These are phyloP conservation scores for Antrozous pallidus DNA, from an alignment of 2,797 vertebrate species.

Conservation along the genomic window DNA sequence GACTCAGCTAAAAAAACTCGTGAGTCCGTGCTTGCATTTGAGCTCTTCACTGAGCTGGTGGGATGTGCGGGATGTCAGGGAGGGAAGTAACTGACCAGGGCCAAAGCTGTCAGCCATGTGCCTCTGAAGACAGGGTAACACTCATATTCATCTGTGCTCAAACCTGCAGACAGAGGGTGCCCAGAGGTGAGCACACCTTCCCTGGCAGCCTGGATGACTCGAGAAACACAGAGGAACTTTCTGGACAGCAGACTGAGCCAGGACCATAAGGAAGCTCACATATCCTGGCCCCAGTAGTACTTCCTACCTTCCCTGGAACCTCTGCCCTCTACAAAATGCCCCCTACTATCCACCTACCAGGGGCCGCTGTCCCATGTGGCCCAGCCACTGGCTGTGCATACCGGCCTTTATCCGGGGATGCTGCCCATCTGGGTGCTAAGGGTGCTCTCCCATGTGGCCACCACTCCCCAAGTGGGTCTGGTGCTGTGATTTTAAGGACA, in stretches of 20 bases:
- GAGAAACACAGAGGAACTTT: background rate
- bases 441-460: background rate
- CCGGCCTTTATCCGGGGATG: background rate
- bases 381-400: fast-evolving
- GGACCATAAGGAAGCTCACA: background rate
- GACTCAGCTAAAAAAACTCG: slow-evolving; percentile 96
- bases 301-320: background rate
- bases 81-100: background rate
- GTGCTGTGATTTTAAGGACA: background rate
- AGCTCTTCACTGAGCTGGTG: background rate
- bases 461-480: background rate
- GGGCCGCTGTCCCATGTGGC: background rate
- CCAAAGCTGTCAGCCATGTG: background rate
- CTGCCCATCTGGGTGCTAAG: background rate
- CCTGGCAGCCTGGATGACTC: background rate
- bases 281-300: background rate
- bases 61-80: too few species aligned
- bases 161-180: background rate
- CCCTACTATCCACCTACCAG: fast-evolving
- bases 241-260: background rate
- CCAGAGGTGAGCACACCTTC: background rate
- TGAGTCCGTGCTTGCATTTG: slow-evolving; percentile 79
- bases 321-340: background rate
- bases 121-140: background rate
- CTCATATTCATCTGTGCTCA: background rate